A percentile compares a stretch with the other conserved stretches of the same genome.
These are phyloP conservation scores for Otis tarda DNA, from an alignment of 2,113 vertebrate species.

Conservation along the genomic window DNA sequence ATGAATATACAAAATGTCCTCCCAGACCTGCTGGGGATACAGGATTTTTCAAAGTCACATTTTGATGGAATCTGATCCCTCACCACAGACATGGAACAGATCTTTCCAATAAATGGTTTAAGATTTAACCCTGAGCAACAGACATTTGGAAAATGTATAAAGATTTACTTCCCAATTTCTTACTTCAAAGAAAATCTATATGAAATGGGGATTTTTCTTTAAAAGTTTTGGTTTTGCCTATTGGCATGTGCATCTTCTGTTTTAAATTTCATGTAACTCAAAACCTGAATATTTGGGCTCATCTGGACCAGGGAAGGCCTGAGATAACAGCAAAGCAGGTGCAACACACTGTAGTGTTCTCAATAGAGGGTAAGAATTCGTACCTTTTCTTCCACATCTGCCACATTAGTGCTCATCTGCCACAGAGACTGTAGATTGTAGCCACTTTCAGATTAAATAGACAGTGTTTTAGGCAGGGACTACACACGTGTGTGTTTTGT, in stretches of 20 bases:
- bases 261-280: background rate
- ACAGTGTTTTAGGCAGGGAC: background rate
- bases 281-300: background rate
- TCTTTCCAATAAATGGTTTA: background rate
- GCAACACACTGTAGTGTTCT: background rate
- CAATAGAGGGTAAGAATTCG: background rate
- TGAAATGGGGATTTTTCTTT: background rate
- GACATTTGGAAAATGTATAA: background rate
- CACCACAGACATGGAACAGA: accelerated
- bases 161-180: background rate
- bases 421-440: background rate
- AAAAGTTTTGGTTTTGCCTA: background rate
- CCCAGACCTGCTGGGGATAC: background rate
- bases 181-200: background rate
- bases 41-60: background rate
- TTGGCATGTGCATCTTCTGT: background rate
- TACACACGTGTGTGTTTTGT: background rate
- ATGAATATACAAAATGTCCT: background rate
- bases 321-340: background rate
- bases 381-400: background rate
- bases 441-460: background rate
- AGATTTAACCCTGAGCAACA: background rate
- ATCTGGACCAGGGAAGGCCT: background rate
- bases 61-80: background rate
- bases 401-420: background rate